Evolutionary conservation across 2,888 invertebrate genomes (phyloP).

Genomic region (Ectemnius lituratus): DNA sequence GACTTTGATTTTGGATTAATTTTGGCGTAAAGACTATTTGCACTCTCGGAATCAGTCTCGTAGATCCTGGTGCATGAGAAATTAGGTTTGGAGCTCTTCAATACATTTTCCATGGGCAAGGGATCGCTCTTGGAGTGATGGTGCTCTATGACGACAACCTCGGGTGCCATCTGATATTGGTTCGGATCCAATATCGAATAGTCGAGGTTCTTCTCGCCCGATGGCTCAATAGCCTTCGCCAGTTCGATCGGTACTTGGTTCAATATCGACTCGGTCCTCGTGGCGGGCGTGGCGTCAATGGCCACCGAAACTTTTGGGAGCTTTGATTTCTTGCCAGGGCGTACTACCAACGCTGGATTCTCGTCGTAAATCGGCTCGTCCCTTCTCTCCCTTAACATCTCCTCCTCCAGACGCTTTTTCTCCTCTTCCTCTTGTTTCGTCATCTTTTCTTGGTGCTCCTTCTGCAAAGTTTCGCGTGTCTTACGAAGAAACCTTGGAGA

Average conservation of each 20-base stretch:
- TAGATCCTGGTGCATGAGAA: constrained; percentile 67
- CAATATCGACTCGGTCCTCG: constrained; percentile 85
- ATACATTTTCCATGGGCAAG: constrained; percentile 72
- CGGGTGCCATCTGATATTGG: constrained; percentile 59
- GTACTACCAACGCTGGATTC: constrained; percentile 67
- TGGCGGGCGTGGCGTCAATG: constrained; percentile 88
- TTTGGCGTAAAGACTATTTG: constrained; percentile 74
- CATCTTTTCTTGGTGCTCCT: constrained; percentile 72
- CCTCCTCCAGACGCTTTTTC: constrained; percentile 57
- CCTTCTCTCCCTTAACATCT: constrained; percentile 53
- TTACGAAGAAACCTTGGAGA: constrained; percentile 84
- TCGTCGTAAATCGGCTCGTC: constrained; percentile 72
- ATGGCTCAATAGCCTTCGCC: constrained; percentile 78
- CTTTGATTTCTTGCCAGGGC: constrained; percentile 77
- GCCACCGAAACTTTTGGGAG: constrained; percentile 87
- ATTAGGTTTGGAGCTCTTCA: constrained; percentile 73
- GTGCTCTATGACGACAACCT: constrained; percentile 74
- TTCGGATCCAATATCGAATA: constrained; percentile 43
- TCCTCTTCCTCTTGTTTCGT: constrained; percentile 71
- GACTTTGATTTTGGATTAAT: constrained; percentile 72
- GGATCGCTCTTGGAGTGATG: constrained; percentile 76
- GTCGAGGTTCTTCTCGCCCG: constrained; percentile 48
- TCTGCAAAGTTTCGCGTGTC: constrained; percentile 74
- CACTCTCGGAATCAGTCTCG: constrained; percentile 74
- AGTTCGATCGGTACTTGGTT: constrained; percentile 89